Percentiles rank a stretch among this genome's conserved stretches.
Evolutionary conservation across 2,113 vertebrate species (phyloP).

Genomic region (Platanista minor): DNA sequence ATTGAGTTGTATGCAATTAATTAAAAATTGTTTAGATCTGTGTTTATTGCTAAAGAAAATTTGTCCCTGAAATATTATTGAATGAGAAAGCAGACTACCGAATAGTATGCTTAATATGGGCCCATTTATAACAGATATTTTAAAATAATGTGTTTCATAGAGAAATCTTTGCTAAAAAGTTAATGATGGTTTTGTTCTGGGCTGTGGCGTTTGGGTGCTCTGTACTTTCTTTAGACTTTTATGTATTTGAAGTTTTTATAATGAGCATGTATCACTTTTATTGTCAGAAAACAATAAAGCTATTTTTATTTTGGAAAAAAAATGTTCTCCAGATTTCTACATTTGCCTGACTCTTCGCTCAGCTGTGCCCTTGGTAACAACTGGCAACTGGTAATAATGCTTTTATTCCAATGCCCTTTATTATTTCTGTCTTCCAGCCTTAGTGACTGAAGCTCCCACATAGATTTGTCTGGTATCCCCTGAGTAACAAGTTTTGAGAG

Average conservation of each 20-base stretch:
- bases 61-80: slow-evolving; percentile 29
- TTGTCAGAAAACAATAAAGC: slow-evolving; percentile 42
- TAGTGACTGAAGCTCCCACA: not conserved
- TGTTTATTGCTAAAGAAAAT: slow-evolving; percentile 23
- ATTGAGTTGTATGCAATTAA: not conserved
- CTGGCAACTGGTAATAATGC: not conserved
- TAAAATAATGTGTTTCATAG: not conserved
- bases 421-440: not conserved
- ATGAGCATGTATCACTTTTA: not conserved
- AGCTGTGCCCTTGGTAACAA: not conserved
- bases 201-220: not conserved
- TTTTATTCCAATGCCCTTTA: not conserved
- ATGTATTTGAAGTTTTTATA: slow-evolving; percentile 28
- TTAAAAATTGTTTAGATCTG: not conserved
- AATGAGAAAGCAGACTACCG: not conserved
- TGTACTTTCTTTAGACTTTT: slow-evolving; percentile 8
- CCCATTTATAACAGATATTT: not conserved
- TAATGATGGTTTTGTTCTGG: not conserved
- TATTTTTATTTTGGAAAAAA: slow-evolving; percentile 40
- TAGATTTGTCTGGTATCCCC: not conserved
- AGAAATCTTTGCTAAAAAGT: not conserved
- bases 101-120: not conserved
- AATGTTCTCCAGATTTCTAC: not conserved
- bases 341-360: not conserved
- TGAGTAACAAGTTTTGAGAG: not conserved